Percentiles rank a stretch among this genome's conserved stretches.
Conservation (phyloP, 2,113 vertebrate species). For the Anolis carolinensis region DNA sequence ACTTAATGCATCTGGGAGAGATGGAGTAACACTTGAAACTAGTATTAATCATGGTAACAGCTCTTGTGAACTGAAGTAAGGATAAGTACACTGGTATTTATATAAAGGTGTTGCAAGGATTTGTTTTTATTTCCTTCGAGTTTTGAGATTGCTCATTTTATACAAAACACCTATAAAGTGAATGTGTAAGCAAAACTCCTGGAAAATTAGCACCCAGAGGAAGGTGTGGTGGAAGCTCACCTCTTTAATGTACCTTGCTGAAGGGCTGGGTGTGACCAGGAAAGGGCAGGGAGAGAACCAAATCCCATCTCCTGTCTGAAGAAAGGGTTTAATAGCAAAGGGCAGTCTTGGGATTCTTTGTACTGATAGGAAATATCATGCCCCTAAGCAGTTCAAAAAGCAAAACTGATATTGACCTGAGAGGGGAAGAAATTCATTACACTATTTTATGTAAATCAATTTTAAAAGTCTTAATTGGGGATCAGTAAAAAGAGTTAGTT, state of each 20-base stretch:
- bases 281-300: constrained; percentile 13
- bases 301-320: constrained; percentile 65
- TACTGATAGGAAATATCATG: constrained; percentile 59
- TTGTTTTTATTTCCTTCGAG: constrained; percentile 27
- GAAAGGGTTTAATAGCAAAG: constrained; percentile 54
- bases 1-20: background rate
- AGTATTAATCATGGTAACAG: background rate
- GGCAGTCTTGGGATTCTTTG: constrained; percentile 67
- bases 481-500: constrained; percentile 7
- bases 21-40: background rate
- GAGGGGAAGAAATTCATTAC: background rate
- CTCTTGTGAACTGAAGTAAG: background rate
- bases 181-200: constrained; percentile 34
- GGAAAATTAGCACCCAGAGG: constrained; percentile 62
- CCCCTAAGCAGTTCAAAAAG: constrained; percentile 36
- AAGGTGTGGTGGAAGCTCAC: constrained; percentile 65
- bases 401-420: background rate
- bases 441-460: background rate
- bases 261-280: constrained; percentile 76
- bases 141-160: constrained; percentile 43
- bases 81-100: constrained; percentile 21
- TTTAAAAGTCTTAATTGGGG: constrained; percentile 21
- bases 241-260: constrained; percentile 69
- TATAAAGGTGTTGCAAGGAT: constrained; percentile 39
- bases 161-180: constrained; percentile 47